Base-by-base conservation (phyloP, 2,888 invertebrate species). In the Blera fallax region DNA sequence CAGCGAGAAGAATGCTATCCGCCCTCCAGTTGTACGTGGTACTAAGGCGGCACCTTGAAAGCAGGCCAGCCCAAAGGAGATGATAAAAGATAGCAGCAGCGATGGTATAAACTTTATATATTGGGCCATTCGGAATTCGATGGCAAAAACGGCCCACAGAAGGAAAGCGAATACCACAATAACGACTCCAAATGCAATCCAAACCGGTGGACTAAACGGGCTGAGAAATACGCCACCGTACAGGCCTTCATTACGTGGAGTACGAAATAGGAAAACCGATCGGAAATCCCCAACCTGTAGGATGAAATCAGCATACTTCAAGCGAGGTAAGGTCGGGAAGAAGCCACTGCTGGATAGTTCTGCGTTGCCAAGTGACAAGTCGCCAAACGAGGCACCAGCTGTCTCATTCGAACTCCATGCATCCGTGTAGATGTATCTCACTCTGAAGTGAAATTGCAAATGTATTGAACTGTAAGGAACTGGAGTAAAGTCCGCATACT, bases 191-290 rank as follows among this genome's bases (percentile, higher is more conserved):
- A 93, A 92, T 0, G 93, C 91, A 6, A 93, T 83, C 95, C 95
- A 95, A n/a, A 95, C 94, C 5, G 90, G 89, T 1, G 90, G 90
- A 45, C 92, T 92, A 88, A 95, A 95, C 0, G 95, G 94, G 40
- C 94, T 90, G n/a, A 93, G 90, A 87, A 94, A 94, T 10, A 95
- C 93, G 80, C 94, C 94, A 40, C 93, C 92, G 0, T 94, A 93
- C 24, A 93, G 93, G 0, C 94, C 94, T 1, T 90, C 88, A 87
- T 94, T 91, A 6, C 93, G 92, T 0, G 94, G 94, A 16, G 94
- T 93, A 5, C 93, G 93, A 89, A 95, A 95, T 54, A 95, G 90
- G 87, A 95, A 94, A 77, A 92, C 91, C 7, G 93, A 92, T 45
- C 90, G 91, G 70, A 91, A 91, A 1, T 88, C 76, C 0, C 88